Evolutionary conservation across 2,888 invertebrate species (phyloP).

Genomic region (Drosophila helvetica): DNA sequence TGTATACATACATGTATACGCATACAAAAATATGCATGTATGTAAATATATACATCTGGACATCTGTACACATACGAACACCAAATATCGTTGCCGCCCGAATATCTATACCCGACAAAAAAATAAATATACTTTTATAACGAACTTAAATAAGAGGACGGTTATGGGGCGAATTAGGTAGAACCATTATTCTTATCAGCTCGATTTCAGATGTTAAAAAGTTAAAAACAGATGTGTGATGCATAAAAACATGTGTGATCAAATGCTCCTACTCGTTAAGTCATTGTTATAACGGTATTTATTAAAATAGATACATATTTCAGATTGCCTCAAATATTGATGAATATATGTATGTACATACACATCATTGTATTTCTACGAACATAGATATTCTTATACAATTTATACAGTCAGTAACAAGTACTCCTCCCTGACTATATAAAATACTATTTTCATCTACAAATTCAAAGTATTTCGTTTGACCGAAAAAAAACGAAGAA

Average conservation of each 20-base stretch:
- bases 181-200: no score
- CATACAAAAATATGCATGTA: neutral
- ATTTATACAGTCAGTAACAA: no score
- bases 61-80: neutral
- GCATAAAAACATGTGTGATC: no score
- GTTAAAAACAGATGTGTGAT: no score
- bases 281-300: neutral
- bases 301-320: neutral
- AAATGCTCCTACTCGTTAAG: neutral
- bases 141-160: neutral
- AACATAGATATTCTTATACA: neutral
- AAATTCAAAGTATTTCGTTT: neutral
- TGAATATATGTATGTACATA: no score
- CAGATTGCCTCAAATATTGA: neutral
- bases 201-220: no score
- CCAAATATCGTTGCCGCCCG: neutral
- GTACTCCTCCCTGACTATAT: neutral
- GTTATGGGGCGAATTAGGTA: neutral
- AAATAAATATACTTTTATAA: neutral
- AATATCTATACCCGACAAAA: neutral
- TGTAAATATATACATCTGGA: neutral
- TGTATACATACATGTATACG: slow-evolving; percentile 1
- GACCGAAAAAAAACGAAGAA: neutral
- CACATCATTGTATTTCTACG: neutral
- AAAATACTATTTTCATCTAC: neutral